Evolutionary conservation across 2,888 invertebrate genomes (phyloP).

Genomic region (Tiliacea aurago): DNA sequence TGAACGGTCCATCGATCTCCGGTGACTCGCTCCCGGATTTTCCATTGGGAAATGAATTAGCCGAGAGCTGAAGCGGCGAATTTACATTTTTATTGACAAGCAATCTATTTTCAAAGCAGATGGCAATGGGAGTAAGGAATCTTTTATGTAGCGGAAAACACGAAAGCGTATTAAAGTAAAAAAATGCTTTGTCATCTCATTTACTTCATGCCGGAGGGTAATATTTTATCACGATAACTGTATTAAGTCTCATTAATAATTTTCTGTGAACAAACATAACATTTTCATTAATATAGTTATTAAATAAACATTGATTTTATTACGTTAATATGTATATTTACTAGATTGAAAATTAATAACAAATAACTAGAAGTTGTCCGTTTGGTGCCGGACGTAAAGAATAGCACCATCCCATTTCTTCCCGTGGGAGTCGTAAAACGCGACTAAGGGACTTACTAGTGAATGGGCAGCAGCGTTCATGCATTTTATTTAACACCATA

Average conservation of each 20-base stretch:
- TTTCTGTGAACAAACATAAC: neutral
- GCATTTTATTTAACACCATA: too few species aligned
- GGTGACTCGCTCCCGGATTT: constrained; percentile 88
- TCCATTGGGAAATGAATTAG: constrained; percentile 90
- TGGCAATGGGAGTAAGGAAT: constrained; percentile 82
- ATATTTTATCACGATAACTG: constrained; percentile 3
- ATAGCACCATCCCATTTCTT: too few species aligned
- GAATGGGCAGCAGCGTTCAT: too few species aligned
- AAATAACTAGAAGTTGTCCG: neutral
- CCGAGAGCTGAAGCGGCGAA: constrained; percentile 87
- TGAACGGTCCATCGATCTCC: constrained; percentile 89
- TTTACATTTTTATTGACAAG: constrained; percentile 91
- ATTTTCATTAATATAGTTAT: neutral
- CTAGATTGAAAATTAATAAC: neutral
- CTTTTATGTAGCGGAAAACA: constrained; percentile 77
- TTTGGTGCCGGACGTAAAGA: too few species aligned
- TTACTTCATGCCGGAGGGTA: constrained; percentile 16
- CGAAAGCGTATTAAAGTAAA: constrained; percentile 63
- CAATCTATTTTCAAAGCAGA: constrained; percentile 88
- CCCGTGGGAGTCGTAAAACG: too few species aligned
- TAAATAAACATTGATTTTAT: neutral
- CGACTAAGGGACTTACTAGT: too few species aligned
- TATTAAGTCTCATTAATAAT: constrained; percentile 14
- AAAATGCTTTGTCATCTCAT: constrained; percentile 47
- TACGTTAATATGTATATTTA: neutral